phyloP scores from a whole-genome alignment of 2,113 vertebrate genomes.

The Chauna torquata region DNA sequence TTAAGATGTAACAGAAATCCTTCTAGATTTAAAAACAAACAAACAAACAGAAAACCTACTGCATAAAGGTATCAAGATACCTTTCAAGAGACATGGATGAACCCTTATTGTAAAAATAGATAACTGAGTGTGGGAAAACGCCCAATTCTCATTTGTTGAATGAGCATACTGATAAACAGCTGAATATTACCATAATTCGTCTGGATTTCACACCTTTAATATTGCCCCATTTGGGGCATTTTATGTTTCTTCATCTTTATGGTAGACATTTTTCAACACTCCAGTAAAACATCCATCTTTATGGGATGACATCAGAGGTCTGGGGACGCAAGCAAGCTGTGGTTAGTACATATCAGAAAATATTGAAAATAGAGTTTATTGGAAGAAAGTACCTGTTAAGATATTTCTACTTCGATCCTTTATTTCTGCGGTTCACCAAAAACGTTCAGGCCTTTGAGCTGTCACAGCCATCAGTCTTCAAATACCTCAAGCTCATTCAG shows the following conservation, averaged over 20 bases:
- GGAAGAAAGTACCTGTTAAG: not conserved
- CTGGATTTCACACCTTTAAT: not conserved
- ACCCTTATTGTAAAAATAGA: not conserved
- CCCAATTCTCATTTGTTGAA: not conserved
- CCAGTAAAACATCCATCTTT: not conserved
- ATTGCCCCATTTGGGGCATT: not conserved
- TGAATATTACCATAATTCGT: not conserved
- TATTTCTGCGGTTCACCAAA: not conserved
- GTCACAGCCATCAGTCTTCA: not conserved
- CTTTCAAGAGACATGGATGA: not conserved
- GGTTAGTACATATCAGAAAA: not conserved
- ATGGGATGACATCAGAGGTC: not conserved
- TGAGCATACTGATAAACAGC: not conserved
- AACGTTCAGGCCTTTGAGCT: not conserved
- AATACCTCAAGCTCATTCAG: not conserved
- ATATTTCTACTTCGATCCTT: not conserved
- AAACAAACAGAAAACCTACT: fast-evolving
- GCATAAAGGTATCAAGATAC: not conserved
- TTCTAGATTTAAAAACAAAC: not conserved
- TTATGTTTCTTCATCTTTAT: not conserved
- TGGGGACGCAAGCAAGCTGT: not conserved
- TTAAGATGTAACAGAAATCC: not conserved
- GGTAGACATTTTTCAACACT: not conserved
- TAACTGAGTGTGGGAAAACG: not conserved
- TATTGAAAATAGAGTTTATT: not conserved